phyloP scores from a whole-genome alignment of 1,140 invertebrate genomes.

The Bombus difficillimus region DNA sequence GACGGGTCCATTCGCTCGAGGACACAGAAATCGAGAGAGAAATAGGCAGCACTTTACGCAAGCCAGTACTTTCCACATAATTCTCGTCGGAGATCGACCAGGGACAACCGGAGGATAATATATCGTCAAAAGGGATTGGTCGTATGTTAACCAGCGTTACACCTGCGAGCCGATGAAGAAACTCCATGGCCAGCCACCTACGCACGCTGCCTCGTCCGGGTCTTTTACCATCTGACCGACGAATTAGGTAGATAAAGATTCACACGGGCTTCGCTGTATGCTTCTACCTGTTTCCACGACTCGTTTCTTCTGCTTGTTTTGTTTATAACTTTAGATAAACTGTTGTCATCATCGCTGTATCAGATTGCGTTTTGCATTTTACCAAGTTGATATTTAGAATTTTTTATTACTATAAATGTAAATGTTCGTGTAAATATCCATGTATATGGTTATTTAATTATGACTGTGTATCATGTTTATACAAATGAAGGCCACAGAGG shows the following conservation, averaged over 20 bases:
- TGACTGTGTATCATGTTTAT: too few relatives aligned
- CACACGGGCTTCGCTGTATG: constrained; percentile 65
- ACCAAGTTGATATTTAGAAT: not conserved
- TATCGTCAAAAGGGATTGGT: constrained; percentile 66
- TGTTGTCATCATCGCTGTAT: not conserved
- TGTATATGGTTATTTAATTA: not conserved
- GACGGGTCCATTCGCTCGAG: constrained; percentile 14
- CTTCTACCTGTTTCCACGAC: constrained; percentile 37
- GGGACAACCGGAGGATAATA: constrained; percentile 65
- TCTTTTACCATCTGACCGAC: constrained; percentile 68
- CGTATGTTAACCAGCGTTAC: constrained; percentile 68
- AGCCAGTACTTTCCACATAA: constrained; percentile 58
- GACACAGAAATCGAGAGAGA: constrained; percentile 24
- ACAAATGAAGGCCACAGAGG: too few relatives aligned
- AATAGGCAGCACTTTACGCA: constrained; percentile 52
- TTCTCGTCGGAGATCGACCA: constrained; percentile 42
- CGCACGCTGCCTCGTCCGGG: constrained; percentile 69
- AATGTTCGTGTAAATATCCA: not conserved
- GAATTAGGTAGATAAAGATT: constrained; percentile 74
- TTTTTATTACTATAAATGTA: not conserved
- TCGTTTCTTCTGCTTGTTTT: not conserved
- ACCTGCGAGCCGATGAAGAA: constrained; percentile 71
- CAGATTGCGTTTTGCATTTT: not conserved
- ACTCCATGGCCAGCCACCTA: constrained; percentile 72
- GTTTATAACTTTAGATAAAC: not conserved